phyloP scores from a whole-genome alignment of 1,140 invertebrate genomes.

The Ylistrum balloti region DNA sequence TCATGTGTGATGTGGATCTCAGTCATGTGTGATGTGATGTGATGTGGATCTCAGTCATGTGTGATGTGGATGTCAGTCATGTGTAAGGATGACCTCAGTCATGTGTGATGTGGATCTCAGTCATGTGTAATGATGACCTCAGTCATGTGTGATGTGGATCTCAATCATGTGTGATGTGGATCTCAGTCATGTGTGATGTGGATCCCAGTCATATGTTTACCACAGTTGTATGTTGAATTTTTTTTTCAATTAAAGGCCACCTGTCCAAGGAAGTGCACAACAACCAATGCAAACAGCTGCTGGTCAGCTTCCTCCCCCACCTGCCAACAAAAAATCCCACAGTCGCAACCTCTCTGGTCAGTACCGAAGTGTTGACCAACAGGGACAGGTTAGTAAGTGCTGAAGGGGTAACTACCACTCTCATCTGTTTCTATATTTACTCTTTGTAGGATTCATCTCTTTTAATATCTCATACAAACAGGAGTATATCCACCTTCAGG shows the following conservation, averaged over 20 bases:
- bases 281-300: conserved; percentile 51
- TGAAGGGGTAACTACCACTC: too few relatives aligned
- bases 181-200: not conserved
- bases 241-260: not conserved
- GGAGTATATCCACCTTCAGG: too few relatives aligned
- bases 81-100: not conserved
- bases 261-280: conserved; percentile 32
- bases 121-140: not conserved
- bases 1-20: not conserved
- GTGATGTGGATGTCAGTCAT: not conserved
- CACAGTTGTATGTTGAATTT: not conserved
- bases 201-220: not conserved
- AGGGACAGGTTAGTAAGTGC: conserved; percentile 52
- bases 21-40: not conserved
- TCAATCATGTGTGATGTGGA: not conserved
- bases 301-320: conserved; percentile 78
- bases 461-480: too few relatives aligned
- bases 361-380: conserved; percentile 69
- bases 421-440: too few relatives aligned
- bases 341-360: conserved; percentile 76
- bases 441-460: too few relatives aligned
- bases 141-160: not conserved
- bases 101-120: not conserved
- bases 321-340: conserved; percentile 77
- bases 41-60: too few relatives aligned